phyloP scores from a whole-genome alignment of 2,888 invertebrate genomes.

The Mystacides longicornis region DNA sequence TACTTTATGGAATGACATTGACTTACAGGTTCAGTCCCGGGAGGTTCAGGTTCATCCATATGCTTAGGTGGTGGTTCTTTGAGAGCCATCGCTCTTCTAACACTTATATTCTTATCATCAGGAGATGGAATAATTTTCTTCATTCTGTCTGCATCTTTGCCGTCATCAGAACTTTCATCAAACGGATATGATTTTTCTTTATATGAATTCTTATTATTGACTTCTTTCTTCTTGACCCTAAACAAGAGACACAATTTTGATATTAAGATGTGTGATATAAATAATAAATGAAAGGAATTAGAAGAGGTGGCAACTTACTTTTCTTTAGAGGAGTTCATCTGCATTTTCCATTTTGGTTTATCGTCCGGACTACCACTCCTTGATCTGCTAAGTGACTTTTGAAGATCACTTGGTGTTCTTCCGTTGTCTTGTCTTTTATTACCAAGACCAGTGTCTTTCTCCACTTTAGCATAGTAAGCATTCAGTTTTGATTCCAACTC shows the following conservation, averaged over 20 bases:
- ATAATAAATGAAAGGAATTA: neutral
- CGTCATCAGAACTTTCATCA: slow-evolving; percentile 46
- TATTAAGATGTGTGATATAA: slow-evolving; percentile 1
- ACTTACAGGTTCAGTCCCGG: slow-evolving; percentile 43
- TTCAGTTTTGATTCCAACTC: slow-evolving; percentile 69
- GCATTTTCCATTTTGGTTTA: slow-evolving; percentile 64
- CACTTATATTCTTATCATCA: slow-evolving; percentile 52
- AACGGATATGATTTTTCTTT: slow-evolving; percentile 49
- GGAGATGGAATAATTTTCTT: slow-evolving; percentile 32
- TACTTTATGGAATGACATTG: too few relatives aligned
- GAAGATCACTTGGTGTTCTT: slow-evolving; percentile 34
- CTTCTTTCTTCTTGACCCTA: slow-evolving; percentile 56
- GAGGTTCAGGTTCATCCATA: slow-evolving; percentile 48
- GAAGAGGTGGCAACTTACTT: slow-evolving; percentile 33
- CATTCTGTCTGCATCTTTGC: slow-evolving; percentile 26
- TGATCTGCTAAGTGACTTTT: slow-evolving; percentile 35
- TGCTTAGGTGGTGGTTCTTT: slow-evolving; percentile 52
- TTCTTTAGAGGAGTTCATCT: slow-evolving; percentile 53
- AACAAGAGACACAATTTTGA: neutral
- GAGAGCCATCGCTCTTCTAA: slow-evolving; percentile 56
- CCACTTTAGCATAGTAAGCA: slow-evolving; percentile 72
- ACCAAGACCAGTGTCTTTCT: slow-evolving; percentile 51
- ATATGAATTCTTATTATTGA: slow-evolving; percentile 41
- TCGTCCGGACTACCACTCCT: slow-evolving; percentile 41
- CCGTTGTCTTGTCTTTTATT: slow-evolving; percentile 41